Evolutionary conservation across 2,113 vertebrate species (phyloP).

Genomic region (Pterocles gutturalis): DNA sequence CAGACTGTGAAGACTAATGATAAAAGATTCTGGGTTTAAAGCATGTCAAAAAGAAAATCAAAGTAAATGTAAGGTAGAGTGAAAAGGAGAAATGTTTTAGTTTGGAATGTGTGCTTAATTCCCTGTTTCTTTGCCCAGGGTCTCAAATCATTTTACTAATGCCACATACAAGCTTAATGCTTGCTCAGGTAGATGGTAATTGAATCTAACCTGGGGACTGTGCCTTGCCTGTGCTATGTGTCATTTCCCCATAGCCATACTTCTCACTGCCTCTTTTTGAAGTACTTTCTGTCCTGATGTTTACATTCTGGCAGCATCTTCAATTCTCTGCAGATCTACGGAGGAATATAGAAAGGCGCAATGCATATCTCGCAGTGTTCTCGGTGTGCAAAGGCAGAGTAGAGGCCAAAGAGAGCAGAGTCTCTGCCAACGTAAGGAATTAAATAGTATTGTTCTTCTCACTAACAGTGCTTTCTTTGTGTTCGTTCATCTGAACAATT

Average conservation of each 20-base stretch:
- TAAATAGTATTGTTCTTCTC: not conserved
- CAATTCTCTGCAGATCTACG: not conserved
- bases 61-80: not conserved
- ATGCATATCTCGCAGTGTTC: rapidly evolving
- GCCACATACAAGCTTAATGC: not conserved
- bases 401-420: not conserved
- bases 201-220: not conserved
- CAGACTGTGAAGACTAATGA: not conserved
- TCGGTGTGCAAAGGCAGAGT: not conserved
- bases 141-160: not conserved
- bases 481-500: not conserved
- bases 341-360: not conserved
- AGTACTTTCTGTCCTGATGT: not conserved
- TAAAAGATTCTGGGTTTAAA: not conserved
- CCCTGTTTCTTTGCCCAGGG: not conserved
- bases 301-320: not conserved
- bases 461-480: not conserved
- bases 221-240: too few relatives aligned
- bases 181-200: not conserved
- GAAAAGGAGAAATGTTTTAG: not conserved
- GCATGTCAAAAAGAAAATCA: not conserved
- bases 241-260: not conserved
- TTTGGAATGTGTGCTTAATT: not conserved
- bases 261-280: not conserved
- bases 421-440: not conserved